Evolutionary conservation across 2,888 invertebrate species (phyloP), one percentile per base, ranked within the genome.

Genomic region (Anthoptus insignis): DNA sequence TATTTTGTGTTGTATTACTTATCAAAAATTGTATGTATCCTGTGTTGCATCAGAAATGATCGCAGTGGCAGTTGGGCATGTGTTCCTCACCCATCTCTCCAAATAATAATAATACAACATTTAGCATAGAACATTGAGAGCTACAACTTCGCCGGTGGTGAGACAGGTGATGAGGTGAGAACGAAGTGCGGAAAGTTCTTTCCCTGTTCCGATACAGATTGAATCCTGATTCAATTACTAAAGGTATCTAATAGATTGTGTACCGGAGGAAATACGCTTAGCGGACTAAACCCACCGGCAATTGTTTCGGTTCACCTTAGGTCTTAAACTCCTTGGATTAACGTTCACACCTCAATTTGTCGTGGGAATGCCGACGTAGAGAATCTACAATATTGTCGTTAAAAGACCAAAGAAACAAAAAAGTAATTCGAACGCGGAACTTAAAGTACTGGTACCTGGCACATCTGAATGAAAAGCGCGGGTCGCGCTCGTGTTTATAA

Each of bases 211-310:
- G 14, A 37, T 59, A 49, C 49, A 37, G 49, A 59, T 59, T 59
- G 59, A 59, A 59, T 50, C 59, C n/a, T 49, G 49, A 59, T 50
- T 50, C 49, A 59, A 59, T 59, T 59, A 59, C 49, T 14, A 13
- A 49, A 37, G 32, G 47, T 32, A 58, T 45, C 58, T 58, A 45
- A 58, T 58, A 58, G 58, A 58, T 58, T 47, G 32, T 22, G 58
- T 32, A 14, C 47, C 45, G 29, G 27, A 14, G 49, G 8, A 50
- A 49, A 19, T 22, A 21, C 45, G 14, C 24, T 37, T 14, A 24
- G 49, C 58, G 32, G 45, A 57, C 27, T n/a, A 16, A 32, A 21
- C 22, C 21, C 13, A 16, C 24, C 24, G 29, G 24, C n/a, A 39
- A 39, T 39, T 54, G 24, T 27, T 49, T 24, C n/a, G 14, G 16